A percentile compares a stretch with the other conserved stretches of the same genome.
Conservation (phyloP, 2,888 invertebrate species). For the Pseudeuparius sepicola region DNA sequence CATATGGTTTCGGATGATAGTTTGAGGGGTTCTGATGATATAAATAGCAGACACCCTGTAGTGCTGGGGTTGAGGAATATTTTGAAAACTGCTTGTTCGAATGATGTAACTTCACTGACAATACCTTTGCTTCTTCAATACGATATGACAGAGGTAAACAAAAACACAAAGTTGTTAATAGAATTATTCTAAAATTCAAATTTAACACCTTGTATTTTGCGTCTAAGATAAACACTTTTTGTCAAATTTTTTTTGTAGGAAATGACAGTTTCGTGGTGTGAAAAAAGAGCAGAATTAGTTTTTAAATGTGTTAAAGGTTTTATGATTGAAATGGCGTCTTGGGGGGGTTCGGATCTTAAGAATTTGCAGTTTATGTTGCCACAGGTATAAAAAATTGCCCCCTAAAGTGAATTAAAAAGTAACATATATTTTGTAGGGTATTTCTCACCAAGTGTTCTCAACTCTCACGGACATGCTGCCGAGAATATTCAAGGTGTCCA, state of each 20-base stretch:
- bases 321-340: constrained; percentile 95
- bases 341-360: constrained; percentile 83
- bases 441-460: constrained; percentile 73
- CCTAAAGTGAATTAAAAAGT: no score
- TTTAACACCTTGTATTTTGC: background rate
- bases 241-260: constrained; percentile 46
- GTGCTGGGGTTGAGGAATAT: constrained; percentile 92
- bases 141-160: constrained; percentile 88
- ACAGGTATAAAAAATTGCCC: constrained; percentile 48
- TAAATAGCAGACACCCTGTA: constrained; percentile 91
- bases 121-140: constrained; percentile 88
- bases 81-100: constrained; percentile 87
- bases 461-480: constrained; percentile 82
- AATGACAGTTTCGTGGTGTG: constrained; percentile 95
- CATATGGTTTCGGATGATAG: constrained; percentile 86
- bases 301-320: constrained; percentile 99
- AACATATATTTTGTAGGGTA: constrained; percentile 44
- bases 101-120: constrained; percentile 87
- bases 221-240: constrained; percentile 3
- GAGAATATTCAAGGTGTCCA: constrained; percentile 88
- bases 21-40: constrained; percentile 60
- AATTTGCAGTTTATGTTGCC: constrained; percentile 82
- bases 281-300: constrained; percentile 89
- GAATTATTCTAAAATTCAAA: constrained; percentile 7
- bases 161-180: no score